Evolutionary conservation across 2,888 invertebrate genomes (phyloP).

Genomic region (Pseudeuparius sepicola): DNA sequence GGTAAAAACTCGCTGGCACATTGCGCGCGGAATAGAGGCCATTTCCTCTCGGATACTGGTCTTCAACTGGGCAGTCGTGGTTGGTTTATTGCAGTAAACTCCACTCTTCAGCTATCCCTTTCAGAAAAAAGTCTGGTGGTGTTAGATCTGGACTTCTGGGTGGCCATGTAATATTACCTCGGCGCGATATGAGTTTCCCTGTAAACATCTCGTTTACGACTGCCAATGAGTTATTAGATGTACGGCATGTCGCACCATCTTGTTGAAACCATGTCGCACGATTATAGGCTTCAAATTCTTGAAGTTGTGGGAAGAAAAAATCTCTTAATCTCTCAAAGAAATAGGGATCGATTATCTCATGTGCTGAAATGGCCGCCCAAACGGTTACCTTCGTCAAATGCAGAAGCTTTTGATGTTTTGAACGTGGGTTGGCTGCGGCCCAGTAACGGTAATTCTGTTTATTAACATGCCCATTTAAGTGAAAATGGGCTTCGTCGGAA

Average conservation of each 20-base stretch:
- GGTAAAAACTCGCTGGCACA: conserved; percentile 13
- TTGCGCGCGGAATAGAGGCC: conserved; percentile 10
- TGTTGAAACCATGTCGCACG: conserved; percentile 13
- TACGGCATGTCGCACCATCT: conserved; percentile 15
- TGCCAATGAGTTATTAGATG: conserved; percentile 9
- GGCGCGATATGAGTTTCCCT: conserved; percentile 8
- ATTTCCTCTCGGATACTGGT: conserved; percentile 11
- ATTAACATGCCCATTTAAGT: no score
- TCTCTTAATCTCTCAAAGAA: conserved; percentile 1
- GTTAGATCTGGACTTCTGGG: no score
- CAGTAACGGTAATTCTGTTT: no score
- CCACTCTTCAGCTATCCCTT: no score
- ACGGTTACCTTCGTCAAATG: no score
- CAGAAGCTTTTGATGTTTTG: no score
- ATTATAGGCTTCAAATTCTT: conserved; percentile 9
- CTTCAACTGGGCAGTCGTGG: conserved; percentile 10
- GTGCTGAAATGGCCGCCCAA: conserved; percentile 6
- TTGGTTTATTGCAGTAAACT: conserved; percentile 10
- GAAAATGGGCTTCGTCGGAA: no score
- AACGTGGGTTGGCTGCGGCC: no score
- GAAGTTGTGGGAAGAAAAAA: conserved; percentile 11
- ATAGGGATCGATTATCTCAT: conserved; percentile 6
- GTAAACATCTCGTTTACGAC: conserved; percentile 13
- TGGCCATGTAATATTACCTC: conserved; percentile 5
- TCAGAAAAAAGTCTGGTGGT: no score